Evolutionary conservation across 2,888 invertebrate genomes (phyloP).

Genomic region (Oxycera nigricornis): DNA sequence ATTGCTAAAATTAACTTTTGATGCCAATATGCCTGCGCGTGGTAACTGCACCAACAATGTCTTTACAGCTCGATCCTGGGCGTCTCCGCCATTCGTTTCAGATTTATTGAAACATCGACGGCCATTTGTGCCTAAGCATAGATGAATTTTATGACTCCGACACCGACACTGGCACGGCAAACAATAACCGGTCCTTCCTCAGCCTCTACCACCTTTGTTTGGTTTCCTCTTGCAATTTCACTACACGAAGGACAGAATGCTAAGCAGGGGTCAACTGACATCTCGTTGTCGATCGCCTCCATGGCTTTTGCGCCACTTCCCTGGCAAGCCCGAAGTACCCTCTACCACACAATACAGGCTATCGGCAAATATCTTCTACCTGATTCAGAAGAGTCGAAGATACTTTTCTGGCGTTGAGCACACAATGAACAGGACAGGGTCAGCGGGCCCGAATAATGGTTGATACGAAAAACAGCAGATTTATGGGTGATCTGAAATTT

Average conservation of each 20-base stretch:
- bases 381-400: not conserved
- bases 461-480: not conserved
- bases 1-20: too few relatives aligned
- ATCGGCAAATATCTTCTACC: constrained; percentile 2
- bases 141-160: constrained; percentile 1
- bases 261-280: constrained; percentile 35
- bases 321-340: not conserved
- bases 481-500: too few relatives aligned
- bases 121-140: constrained; percentile 9
- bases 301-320: not conserved
- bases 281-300: not conserved
- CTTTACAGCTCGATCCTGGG: not conserved
- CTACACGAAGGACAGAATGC: not conserved
- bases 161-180: not conserved
- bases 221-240: not conserved
- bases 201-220: constrained; percentile 21
- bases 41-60: not conserved
- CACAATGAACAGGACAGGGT: not conserved
- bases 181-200: constrained; percentile 24
- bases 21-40: too few relatives aligned
- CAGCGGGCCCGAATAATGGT: not conserved
- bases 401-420: not conserved
- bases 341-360: constrained; percentile 35
- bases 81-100: not conserved
- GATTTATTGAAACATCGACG: not conserved